phyloP scores from a whole-genome alignment of 1,140 invertebrate genomes.

The Trichonephila clavipes region DNA sequence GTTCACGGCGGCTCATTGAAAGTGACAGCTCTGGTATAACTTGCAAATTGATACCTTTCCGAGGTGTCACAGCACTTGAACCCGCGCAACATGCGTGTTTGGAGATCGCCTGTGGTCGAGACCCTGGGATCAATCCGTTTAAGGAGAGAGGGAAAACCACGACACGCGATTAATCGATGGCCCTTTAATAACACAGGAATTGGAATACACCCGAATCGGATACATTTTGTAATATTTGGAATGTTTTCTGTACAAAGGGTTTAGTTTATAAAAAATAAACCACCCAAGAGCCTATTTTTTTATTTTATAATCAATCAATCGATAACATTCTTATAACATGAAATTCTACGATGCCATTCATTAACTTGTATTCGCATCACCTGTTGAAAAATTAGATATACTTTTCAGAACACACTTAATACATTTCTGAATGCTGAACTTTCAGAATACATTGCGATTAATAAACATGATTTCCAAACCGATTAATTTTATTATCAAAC shows the following conservation, averaged over 20 bases:
- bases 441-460: too few species aligned
- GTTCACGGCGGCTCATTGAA: constrained; percentile 38
- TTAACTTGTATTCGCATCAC: too few species aligned
- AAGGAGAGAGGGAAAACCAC: not conserved
- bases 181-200: not conserved
- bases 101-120: constrained; percentile 26
- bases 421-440: too few species aligned
- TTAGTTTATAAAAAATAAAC: too few species aligned
- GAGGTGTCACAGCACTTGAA: constrained; percentile 9
- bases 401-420: too few species aligned
- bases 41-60: constrained; percentile 59
- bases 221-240: not conserved
- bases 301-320: too few species aligned
- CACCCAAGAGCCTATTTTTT: too few species aligned
- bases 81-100: not conserved
- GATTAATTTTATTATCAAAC: too few species aligned
- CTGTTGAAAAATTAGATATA: too few species aligned
- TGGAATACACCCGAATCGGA: not conserved
- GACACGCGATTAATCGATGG: constrained; percentile 50
- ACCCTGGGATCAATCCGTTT: constrained; percentile 46
- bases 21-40: constrained; percentile 50
- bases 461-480: too few species aligned
- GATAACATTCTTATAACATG: too few species aligned
- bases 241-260: not conserved
- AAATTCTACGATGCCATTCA: too few species aligned